Percentiles rank a stretch among this genome's conserved stretches.
These are phyloP conservation scores for Rhopalosiphum nymphaeae DNA, from an alignment of 2,888 invertebrate species.

Conservation along the genomic window DNA sequence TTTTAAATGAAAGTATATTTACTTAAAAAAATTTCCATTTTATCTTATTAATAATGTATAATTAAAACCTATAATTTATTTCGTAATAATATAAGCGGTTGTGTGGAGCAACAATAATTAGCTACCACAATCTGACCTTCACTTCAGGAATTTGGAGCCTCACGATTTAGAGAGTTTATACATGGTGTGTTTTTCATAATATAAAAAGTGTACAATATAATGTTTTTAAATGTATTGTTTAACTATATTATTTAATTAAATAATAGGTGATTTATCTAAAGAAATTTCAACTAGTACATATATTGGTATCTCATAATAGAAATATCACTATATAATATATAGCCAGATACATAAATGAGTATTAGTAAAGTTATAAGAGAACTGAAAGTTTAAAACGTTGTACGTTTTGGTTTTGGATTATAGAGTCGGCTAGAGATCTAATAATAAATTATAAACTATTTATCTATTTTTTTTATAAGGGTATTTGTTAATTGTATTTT, in stretches of 20 bases:
- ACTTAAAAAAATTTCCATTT: background rate
- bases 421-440: background rate
- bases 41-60: too few relatives aligned
- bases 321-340: background rate
- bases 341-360: background rate
- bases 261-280: background rate
- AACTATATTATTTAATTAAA: background rate
- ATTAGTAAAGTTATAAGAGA: background rate
- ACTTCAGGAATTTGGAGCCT: background rate
- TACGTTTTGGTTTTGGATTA: background rate
- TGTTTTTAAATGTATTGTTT: background rate
- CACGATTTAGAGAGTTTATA: background rate
- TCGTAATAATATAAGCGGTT: background rate
- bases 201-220: background rate
- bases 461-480: background rate
- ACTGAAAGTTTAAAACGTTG: background rate
- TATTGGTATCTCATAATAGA: background rate
- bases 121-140: background rate
- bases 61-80: too few relatives aligned
- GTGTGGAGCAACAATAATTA: background rate
- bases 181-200: background rate
- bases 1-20: background rate
- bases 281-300: background rate
- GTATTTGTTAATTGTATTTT: background rate
- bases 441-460: background rate